These are phyloP conservation scores for Acrocephalus arundinaceus DNA, from an alignment of 2,113 vertebrate genomes.

Conservation along the genomic window DNA sequence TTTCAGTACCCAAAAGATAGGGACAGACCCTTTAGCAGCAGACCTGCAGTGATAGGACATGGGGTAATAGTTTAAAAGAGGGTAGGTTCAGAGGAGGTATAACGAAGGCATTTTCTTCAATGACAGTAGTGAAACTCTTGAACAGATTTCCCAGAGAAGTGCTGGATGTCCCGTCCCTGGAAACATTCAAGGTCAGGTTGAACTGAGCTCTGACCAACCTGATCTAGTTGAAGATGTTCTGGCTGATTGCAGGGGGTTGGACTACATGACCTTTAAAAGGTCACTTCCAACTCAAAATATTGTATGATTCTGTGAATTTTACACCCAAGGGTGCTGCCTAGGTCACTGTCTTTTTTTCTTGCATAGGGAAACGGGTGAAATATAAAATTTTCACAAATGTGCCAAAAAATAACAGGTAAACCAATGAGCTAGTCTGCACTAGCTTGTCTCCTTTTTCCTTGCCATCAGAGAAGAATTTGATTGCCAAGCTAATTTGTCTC, in stretches of 20 bases:
- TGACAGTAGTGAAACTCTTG: not conserved
- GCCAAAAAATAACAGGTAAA: not conserved
- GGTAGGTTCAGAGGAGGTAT: not conserved
- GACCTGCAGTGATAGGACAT: not conserved
- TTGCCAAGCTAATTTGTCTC: slow-evolving; percentile 44
- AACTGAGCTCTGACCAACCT: not conserved
- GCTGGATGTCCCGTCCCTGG: no score
- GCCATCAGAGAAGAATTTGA: not conserved
- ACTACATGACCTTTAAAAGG: not conserved
- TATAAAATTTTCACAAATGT: not conserved
- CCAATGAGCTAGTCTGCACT: not conserved
- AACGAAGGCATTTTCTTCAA: not conserved
- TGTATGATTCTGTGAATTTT: not conserved
- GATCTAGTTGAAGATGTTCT: not conserved
- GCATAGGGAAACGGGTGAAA: not conserved
- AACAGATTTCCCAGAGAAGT: not conserved
- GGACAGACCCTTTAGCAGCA: not conserved
- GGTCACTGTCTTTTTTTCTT: not conserved
- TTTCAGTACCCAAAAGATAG: not conserved
- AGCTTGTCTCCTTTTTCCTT: not conserved
- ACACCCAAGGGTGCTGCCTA: not conserved
- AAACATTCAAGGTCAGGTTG: not conserved
- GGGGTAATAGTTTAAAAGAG: accelerated
- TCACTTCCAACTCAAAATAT: not conserved
- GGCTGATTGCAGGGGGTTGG: accelerated